Evolutionary conservation across 2,888 invertebrate species (phyloP).

Genomic region (Altica lythri): DNA sequence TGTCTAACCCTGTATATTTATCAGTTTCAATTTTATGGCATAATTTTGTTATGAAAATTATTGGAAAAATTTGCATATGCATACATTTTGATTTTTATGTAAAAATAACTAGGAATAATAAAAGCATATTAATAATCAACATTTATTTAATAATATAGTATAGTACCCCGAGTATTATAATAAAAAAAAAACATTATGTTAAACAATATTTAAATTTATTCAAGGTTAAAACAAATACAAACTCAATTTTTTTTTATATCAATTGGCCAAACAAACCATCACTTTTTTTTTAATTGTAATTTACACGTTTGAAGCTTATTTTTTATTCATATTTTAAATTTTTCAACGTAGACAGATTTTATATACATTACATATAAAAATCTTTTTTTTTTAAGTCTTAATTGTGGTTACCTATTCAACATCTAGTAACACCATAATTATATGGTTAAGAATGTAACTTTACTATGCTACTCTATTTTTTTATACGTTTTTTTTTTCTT

Average conservation of each 20-base stretch:
- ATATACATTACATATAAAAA: conserved; percentile 38
- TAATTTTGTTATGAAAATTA: too few relatives aligned
- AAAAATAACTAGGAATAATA: too few relatives aligned
- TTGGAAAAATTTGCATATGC: too few relatives aligned
- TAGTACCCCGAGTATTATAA: not conserved
- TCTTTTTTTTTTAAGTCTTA: conserved; percentile 32
- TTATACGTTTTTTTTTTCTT: conserved; percentile 18
- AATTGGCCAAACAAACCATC: conserved; percentile 15
- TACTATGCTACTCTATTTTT: conserved; percentile 34
- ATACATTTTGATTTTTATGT: too few relatives aligned
- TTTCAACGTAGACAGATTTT: conserved; percentile 19
- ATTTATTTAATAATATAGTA: conserved; percentile 6
- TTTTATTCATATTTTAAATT: conserved; percentile 13
- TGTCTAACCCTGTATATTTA: too few relatives aligned
- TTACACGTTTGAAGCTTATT: conserved; percentile 24
- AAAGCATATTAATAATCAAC: too few relatives aligned
- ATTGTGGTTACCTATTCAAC: conserved; percentile 32
- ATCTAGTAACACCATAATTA: conserved; percentile 27
- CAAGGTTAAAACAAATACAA: conserved; percentile 34
- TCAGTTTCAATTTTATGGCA: too few relatives aligned
- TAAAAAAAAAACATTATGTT: conserved; percentile 10
- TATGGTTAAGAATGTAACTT: conserved; percentile 34
- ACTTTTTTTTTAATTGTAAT: conserved; percentile 23
- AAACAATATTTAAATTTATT: conserved; percentile 35
- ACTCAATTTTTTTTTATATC: conserved; percentile 18